phyloP scores from a whole-genome alignment of 2,888 invertebrate genomes.

The Mechanitis messenoides region DNA sequence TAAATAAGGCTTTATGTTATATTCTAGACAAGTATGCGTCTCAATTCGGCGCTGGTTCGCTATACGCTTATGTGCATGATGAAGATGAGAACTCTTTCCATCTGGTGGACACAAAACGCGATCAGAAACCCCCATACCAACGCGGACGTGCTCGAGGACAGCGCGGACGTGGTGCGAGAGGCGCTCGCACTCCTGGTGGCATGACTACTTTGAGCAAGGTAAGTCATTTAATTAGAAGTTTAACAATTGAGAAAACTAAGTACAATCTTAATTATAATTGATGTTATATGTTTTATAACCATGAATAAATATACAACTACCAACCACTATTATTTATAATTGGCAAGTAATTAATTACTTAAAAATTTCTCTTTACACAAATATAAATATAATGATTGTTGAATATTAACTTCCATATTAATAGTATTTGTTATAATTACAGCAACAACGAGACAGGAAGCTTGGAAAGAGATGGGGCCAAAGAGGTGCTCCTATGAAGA shows the following conservation, averaged over 20 bases:
- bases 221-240: not conserved
- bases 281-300: no score
- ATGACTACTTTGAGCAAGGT: slow-evolving; percentile 92
- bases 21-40: slow-evolving; percentile 90
- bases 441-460: slow-evolving; percentile 86
- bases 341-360: no score
- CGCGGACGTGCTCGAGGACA: slow-evolving; percentile 91
- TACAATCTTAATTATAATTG: no score
- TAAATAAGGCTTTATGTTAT: slow-evolving; percentile 7
- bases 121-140: slow-evolving; percentile 94
- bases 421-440: slow-evolving; percentile 39
- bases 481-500: slow-evolving; percentile 89
- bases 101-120: slow-evolving; percentile 94
- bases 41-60: slow-evolving; percentile 94
- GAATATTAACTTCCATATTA: not conserved
- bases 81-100: slow-evolving; percentile 99
- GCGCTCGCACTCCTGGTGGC: slow-evolving; percentile 80
- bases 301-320: no score
- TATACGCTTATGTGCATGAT: slow-evolving; percentile 99
- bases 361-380: no score
- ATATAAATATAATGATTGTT: slow-evolving; percentile 34
- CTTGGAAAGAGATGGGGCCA: slow-evolving; percentile 93
- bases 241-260: not conserved
- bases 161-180: slow-evolving; percentile 83
- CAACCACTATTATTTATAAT: not conserved